Base-by-base conservation (phyloP, 1,140 invertebrate species). In the Orchesella cincta region DNA sequence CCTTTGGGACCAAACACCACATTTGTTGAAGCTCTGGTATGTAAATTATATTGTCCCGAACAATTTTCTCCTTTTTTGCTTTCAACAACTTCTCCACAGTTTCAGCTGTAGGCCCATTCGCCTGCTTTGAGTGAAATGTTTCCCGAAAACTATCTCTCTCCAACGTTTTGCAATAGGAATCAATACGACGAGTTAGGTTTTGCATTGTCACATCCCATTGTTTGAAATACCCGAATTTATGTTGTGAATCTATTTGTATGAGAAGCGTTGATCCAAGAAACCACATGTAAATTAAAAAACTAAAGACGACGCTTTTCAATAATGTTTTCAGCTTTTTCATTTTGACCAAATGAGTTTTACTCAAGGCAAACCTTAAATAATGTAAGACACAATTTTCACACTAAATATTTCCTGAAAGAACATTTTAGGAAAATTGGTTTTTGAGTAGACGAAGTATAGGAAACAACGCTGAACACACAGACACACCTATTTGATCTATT, bases 1-100 rank as follows among this genome's bases (percentile, higher is more conserved):
- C 80, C 54, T 81, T 81, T 29, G 80, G 80, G 1, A 79, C 78
- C 26, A 81, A 57, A 39, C 80, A 81, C 80, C 80, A 81, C 78
- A 81, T 78, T 78, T 81, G 80, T 5, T 35, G 26, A 23, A 79
- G 34, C 12, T 77, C 34, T 23, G 78, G 74, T 23, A 79, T 72
- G 52, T 73, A 76, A 20, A 79, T 67, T 1, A 79, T 16, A 70
- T 74, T 76, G 54, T 79, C 74, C 1, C 78, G 64, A 35, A 79
- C 31, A 23, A 73, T 8, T 73, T 79, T 79, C 29, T 76, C 74
- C 67, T 34, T 36, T 70, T 74, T 76, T 12, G 78, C 78, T 28
- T 34, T 3, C 29, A 26, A 18, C 12, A 73, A 23, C 1, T 35
- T 36, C 18, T 33, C 23, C 12, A 31, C 75, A 14, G 18, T 29